Base-by-base conservation (phyloP, 2,113 vertebrate species). In the Enhydra lutris region DNA sequence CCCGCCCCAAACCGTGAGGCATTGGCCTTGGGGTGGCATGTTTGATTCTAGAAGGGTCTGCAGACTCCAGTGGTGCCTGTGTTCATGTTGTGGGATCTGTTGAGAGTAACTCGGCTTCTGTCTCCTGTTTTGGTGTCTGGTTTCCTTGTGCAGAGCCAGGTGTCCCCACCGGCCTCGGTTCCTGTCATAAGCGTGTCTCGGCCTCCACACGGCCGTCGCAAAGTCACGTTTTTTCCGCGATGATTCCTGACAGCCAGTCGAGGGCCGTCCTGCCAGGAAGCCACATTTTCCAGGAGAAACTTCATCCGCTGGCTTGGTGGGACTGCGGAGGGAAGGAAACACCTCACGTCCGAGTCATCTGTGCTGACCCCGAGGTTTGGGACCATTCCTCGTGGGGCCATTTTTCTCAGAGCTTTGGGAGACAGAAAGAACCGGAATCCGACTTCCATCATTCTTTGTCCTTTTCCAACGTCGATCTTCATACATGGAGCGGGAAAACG, bases 141-240 rank as follows among this genome's bases (percentile, higher is more conserved):
- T 42, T 74, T 36, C 94, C 74, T 81, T 79, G 73, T 42, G 80
- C 85, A 34, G 50, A 17, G 55, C 50, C 11, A 4, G 1, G 3
- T 3, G 36, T 74, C n/a, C 34, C 26, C 57, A 34, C 34, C 15
- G 18, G 39, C 36, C 79, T 39, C 21, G 9, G 76, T 26, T 18
- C 18, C 0, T 0, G 3, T 55, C 39, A 2, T 11, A 0, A 61
- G 71, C 1, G 24, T 45, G 13, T 52, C 9, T 42, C 20, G 9
- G 6, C 6, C 26, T 26, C 71, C 12, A 3, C 69, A 18, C 29
- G 73, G 50, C 3, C 34, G 29, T 4, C 29, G 15, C 39, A 14
- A 14, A 50, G 84, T 24, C 3, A 9, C 0, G 1, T 29, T 21
- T 39, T 61, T 42, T 3, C 65, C 20, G 1, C 50, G 17, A 14